Conservation (phyloP, 2,888 invertebrate species). For the Lymantria dispar region DNA sequence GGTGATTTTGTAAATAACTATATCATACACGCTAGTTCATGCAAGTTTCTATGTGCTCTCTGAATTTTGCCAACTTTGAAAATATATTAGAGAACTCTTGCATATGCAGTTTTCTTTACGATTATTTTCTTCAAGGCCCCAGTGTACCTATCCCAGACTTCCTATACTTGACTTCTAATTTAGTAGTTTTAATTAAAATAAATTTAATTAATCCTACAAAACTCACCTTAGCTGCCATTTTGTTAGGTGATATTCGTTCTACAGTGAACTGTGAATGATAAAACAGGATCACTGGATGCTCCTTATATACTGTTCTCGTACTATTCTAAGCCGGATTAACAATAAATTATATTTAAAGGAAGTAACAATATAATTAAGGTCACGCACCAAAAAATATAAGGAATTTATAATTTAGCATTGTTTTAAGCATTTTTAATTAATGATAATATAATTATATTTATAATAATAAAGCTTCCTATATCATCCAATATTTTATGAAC, state of each 20-base stretch:
- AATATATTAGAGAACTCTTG: too few relatives aligned
- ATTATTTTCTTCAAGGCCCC: too few relatives aligned
- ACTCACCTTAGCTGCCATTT: conserved; percentile 77
- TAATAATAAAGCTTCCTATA: not conserved
- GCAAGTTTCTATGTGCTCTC: too few relatives aligned
- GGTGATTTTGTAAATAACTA: too few relatives aligned
- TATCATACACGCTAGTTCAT: too few relatives aligned
- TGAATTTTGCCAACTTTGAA: too few relatives aligned
- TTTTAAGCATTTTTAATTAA: not conserved
- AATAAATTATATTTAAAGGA: conserved; percentile 60
- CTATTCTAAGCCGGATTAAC: conserved; percentile 59
- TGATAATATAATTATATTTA: not conserved
- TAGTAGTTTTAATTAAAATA: too few relatives aligned
- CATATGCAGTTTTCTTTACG: too few relatives aligned
- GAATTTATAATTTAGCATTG: not conserved
- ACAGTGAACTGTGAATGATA: conserved; percentile 75
- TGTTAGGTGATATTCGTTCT: conserved; percentile 61
- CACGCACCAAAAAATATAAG: conserved; percentile 30
- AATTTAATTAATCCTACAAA: not conserved
- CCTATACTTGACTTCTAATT: too few relatives aligned
- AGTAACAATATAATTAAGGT: conserved; percentile 67
- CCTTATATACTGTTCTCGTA: conserved; percentile 60
- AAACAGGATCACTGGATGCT: conserved; percentile 49
- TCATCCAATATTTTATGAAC: not conserved
- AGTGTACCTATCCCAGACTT: too few relatives aligned